Percentiles rank a stretch among this genome's conserved stretches.
Evolutionary conservation across 2,888 invertebrate species (phyloP).

Genomic region (Parnassius mnemosyne): DNA sequence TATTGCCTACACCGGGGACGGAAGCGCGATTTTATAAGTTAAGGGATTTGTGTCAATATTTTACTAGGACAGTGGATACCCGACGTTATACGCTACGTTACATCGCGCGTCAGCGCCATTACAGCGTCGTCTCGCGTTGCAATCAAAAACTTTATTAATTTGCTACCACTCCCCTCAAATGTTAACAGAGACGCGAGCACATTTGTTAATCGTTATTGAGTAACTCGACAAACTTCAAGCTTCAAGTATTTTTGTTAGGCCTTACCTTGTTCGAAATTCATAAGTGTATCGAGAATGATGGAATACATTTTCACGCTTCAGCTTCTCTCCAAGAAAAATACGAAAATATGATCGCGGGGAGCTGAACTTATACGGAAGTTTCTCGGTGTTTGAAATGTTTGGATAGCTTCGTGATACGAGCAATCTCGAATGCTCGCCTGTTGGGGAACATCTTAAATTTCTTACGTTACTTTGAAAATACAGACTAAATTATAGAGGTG

Average conservation of each 20-base stretch:
- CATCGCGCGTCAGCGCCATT: constrained; percentile 27
- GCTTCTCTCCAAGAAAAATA: constrained; percentile 61
- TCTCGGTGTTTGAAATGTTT: constrained; percentile 49
- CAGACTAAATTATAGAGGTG: neutral
- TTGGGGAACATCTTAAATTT: constrained; percentile 7
- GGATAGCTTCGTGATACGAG: constrained; percentile 51
- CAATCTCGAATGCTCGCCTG: constrained; percentile 26
- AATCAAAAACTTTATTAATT: constrained; percentile 65
- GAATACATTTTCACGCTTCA: constrained; percentile 66
- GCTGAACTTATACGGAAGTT: constrained; percentile 53
- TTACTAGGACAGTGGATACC: constrained; percentile 72
- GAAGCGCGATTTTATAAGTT: constrained; percentile 79
- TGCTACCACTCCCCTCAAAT: constrained; percentile 42
- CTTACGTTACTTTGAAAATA: constrained; percentile 15
- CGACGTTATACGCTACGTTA: constrained; percentile 44
- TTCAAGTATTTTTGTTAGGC: constrained; percentile 64
- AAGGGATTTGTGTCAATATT: constrained; percentile 81
- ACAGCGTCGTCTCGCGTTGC: constrained; percentile 28
- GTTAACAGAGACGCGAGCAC: constrained; percentile 42
- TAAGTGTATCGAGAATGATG: constrained; percentile 68
- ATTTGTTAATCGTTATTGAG: constrained; percentile 58
- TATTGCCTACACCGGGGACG: constrained; percentile 74
- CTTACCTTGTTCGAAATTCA: constrained; percentile 53
- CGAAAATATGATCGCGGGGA: constrained; percentile 54
- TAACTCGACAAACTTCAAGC: constrained; percentile 42